Evolutionary conservation across 1,140 invertebrate species (phyloP).

Genomic region (Orchestia grillus): DNA sequence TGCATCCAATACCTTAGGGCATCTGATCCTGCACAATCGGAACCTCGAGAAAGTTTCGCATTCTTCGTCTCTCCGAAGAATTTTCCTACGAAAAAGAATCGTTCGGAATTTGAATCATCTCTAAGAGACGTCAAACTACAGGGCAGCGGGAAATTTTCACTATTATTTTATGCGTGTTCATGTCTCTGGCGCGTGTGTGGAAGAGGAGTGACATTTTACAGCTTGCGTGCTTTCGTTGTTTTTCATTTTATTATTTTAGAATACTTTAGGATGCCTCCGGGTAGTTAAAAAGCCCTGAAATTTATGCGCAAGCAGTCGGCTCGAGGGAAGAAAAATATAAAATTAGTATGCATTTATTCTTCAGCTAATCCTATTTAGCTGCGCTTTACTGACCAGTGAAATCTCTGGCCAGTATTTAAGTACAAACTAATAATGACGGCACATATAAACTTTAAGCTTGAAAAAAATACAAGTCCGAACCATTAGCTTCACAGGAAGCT

Average conservation of each 20-base stretch:
- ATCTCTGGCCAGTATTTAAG: not conserved
- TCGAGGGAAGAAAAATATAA: not conserved
- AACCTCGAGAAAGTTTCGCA: not conserved
- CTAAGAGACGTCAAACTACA: not conserved
- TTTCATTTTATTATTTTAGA: too few relatives aligned
- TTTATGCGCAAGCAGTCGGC: too few relatives aligned
- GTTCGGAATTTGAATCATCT: not conserved
- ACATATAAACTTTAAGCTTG: not conserved
- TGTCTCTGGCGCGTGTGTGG: not conserved
- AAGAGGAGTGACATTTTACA: not conserved
- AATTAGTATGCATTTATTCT: not conserved
- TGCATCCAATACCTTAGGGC: not conserved
- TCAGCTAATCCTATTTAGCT: not conserved
- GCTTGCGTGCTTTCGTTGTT: not conserved
- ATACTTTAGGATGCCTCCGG: too few relatives aligned
- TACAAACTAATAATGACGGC: not conserved
- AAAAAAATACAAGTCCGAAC: not conserved
- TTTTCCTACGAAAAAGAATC: not conserved
- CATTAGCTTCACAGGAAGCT: not conserved
- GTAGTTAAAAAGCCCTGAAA: too few relatives aligned
- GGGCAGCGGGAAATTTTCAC: not conserved
- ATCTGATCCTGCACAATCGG: conserved; percentile 9
- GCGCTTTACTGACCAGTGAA: not conserved
- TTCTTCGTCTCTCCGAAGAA: conserved; percentile 15
- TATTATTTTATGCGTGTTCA: not conserved